Evolutionary conservation across 1,140 invertebrate species (phyloP).

Genomic region (Meloidogyne exigua): DNA sequence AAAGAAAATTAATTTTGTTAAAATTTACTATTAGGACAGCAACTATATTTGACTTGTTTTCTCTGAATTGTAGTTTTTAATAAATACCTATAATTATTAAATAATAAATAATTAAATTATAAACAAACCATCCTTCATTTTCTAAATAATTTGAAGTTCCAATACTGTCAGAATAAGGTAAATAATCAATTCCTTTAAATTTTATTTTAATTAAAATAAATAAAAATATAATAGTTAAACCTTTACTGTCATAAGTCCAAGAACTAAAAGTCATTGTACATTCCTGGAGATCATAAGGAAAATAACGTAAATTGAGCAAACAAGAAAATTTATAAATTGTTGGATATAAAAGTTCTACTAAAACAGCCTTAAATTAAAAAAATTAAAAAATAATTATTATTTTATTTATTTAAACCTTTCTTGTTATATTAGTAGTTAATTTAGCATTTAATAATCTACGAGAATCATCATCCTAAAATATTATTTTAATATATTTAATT

Average conservation of each 20-base stretch:
- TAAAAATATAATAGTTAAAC: not conserved
- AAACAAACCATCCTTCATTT: constrained; percentile 62
- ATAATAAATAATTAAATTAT: constrained; percentile 8
- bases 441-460: constrained; percentile 60
- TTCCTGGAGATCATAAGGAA: constrained; percentile 60
- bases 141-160: constrained; percentile 60
- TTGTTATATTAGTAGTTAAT: constrained; percentile 53
- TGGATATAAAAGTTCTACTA: constrained; percentile 60
- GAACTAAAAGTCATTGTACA: constrained; percentile 54
- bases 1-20: constrained; percentile 54
- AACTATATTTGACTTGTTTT: constrained; percentile 56
- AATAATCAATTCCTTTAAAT: constrained; percentile 61
- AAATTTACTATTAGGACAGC: constrained; percentile 63
- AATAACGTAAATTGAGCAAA: constrained; percentile 56
- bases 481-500: not conserved
- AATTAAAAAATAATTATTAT: constrained; percentile 17
- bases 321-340: constrained; percentile 63
- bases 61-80: constrained; percentile 46
- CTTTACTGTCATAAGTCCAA: constrained; percentile 66
- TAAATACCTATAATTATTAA: constrained; percentile 24
- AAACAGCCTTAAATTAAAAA: constrained; percentile 44
- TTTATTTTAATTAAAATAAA: constrained; percentile 7
- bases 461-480: constrained; percentile 55
- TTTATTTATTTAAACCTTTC: constrained; percentile 2
- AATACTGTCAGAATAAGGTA: constrained; percentile 55